Evolutionary conservation across 2,797 vertebrate species (phyloP).

Genomic region (Chloroceryle amazona): DNA sequence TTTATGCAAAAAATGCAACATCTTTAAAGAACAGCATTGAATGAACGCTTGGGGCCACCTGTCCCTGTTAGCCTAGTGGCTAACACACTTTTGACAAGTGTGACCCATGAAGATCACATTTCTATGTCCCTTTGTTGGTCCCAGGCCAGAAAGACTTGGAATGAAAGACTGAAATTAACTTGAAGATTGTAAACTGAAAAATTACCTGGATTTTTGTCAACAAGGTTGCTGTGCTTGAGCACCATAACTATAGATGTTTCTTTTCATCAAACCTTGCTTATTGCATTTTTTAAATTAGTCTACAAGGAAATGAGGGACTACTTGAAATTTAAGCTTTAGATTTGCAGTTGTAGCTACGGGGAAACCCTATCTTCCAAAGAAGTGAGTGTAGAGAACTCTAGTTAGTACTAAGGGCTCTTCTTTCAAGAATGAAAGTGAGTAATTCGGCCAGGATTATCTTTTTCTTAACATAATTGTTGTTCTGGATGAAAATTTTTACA

Average conservation of each 20-base stretch:
- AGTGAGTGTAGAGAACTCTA: not conserved
- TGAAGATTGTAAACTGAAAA: not conserved
- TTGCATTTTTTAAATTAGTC: not conserved
- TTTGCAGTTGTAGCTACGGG: not conserved
- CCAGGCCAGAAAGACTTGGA: not conserved
- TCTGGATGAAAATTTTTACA: not conserved
- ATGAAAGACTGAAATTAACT: not conserved
- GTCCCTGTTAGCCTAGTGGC: not conserved
- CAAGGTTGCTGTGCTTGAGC: no score
- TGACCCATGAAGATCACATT: not conserved
- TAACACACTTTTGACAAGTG: not conserved
- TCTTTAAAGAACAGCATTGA: not conserved
- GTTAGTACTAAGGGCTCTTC: not conserved
- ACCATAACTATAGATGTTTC: not conserved
- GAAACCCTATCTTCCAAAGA: not conserved
- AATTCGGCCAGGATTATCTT: not conserved
- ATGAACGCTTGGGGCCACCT: not conserved
- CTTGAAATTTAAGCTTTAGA: not conserved
- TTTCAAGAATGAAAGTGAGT: not conserved
- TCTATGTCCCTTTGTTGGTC: not conserved
- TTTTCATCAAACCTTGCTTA: not conserved
- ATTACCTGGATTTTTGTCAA: not conserved
- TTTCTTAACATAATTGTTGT: not conserved
- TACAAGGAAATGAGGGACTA: not conserved
- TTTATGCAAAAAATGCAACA: not conserved